phyloP scores from a whole-genome alignment of 2,797 vertebrate species.

The Emydoidea blandingii region DNA sequence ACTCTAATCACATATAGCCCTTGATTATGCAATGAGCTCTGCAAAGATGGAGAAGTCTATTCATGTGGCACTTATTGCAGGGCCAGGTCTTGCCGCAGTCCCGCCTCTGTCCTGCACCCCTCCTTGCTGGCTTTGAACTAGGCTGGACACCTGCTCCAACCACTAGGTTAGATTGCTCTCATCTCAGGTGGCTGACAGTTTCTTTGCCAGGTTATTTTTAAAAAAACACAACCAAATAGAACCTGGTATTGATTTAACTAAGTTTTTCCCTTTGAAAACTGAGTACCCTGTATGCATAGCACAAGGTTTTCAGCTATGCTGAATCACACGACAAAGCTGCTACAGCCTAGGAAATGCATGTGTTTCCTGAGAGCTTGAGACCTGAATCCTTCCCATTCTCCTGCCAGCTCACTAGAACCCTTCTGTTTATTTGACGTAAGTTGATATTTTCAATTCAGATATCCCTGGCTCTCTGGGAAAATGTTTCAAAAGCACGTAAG shows the following conservation, averaged over 20 bases:
- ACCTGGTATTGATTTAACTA: neutral
- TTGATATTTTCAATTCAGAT: neutral
- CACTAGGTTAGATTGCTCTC: neutral
- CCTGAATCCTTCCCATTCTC: neutral
- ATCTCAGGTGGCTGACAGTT: neutral
- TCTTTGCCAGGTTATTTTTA: neutral
- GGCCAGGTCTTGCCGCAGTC: rapidly evolving
- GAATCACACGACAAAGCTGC: neutral
- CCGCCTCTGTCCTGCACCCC: neutral
- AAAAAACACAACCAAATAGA: neutral
- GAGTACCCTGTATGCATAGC: neutral
- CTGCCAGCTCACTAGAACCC: rapidly evolving
- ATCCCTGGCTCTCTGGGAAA: neutral
- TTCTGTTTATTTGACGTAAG: neutral
- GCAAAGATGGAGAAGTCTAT: rapidly evolving
- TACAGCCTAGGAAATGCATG: neutral
- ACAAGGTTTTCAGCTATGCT: neutral
- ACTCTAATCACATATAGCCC: rapidly evolving
- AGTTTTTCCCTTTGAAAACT: neutral
- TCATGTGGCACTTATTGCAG: neutral
- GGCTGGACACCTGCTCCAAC: neutral
- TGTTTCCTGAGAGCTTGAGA: neutral
- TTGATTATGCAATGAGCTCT: neutral
- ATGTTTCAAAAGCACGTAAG: neutral
- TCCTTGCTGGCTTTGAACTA: neutral